A percentile compares a stretch with the other conserved stretches of the same genome.
Evolutionary conservation across 2,888 invertebrate genomes (phyloP).

Genomic region (Lottia gigantea): DNA sequence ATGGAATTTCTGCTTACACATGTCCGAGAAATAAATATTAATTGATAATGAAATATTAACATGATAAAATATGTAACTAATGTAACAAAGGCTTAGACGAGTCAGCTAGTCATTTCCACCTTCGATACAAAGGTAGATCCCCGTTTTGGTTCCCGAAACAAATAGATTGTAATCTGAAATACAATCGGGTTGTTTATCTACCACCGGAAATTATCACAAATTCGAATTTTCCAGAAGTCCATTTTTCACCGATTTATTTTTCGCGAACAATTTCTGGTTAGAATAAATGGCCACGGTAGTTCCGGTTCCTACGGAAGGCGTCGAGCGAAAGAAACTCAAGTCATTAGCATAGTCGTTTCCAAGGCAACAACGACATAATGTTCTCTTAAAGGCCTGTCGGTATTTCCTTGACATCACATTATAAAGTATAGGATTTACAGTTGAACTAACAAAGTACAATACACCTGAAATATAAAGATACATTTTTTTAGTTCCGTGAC

Average conservation of each 20-base stretch:
- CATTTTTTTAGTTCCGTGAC: not conserved
- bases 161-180: too few relatives aligned
- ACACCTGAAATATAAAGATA: constrained; percentile 73
- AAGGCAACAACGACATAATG: constrained; percentile 55
- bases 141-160: too few relatives aligned
- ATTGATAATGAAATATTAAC: too few relatives aligned
- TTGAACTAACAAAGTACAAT: constrained; percentile 91
- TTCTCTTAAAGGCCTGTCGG: constrained; percentile 88
- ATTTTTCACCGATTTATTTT: constrained; percentile 11
- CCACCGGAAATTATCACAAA: not conserved
- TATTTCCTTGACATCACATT: constrained; percentile 95
- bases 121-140: too few relatives aligned
- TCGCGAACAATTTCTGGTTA: constrained; percentile 16
- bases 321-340: constrained; percentile 17
- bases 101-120: too few relatives aligned
- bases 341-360: constrained; percentile 13
- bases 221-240: not conserved
- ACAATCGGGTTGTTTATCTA: too few relatives aligned
- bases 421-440: constrained; percentile 92
- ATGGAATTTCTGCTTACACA: too few relatives aligned
- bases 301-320: constrained; percentile 20
- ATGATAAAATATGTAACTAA: too few relatives aligned
- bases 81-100: too few relatives aligned
- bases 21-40: too few relatives aligned
- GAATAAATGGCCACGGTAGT: constrained; percentile 19